Evolutionary conservation across 2,797 vertebrate genomes (phyloP).

Genomic region (Psittacula echo): DNA sequence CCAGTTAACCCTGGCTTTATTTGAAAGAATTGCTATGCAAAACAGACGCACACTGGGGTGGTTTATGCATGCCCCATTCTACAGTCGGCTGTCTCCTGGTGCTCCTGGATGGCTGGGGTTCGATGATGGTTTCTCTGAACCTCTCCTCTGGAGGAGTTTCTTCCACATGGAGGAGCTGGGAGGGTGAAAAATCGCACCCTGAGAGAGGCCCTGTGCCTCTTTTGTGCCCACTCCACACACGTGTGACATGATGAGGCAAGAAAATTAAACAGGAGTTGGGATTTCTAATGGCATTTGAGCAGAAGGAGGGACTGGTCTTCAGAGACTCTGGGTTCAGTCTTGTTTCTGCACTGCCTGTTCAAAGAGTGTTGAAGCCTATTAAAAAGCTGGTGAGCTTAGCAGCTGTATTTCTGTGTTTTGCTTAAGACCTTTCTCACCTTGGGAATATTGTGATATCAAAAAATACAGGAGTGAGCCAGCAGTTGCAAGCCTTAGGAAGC

Average conservation of each 20-base stretch:
- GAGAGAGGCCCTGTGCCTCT: background rate
- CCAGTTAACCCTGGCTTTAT: background rate
- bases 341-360: background rate
- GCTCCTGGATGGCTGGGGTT: background rate
- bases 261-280: background rate
- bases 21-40: background rate
- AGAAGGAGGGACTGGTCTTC: background rate
- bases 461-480: background rate
- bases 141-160: background rate
- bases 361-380: background rate
- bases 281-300: background rate
- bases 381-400: background rate
- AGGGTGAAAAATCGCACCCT: background rate
- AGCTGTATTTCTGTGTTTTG: rapidly evolving
- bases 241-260: background rate
- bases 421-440: background rate
- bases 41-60: background rate
- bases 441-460: background rate
- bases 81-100: background rate
- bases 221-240: rapidly evolving
- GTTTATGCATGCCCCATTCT: rapidly evolving
- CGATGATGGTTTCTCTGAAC: background rate
- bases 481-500: background rate
- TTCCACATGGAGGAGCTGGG: background rate
- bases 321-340: background rate